Percentiles rank a stretch among this genome's conserved stretches.
Evolutionary conservation across 1,140 invertebrate genomes (phyloP).

Genomic region (Drosophila insularis): DNA sequence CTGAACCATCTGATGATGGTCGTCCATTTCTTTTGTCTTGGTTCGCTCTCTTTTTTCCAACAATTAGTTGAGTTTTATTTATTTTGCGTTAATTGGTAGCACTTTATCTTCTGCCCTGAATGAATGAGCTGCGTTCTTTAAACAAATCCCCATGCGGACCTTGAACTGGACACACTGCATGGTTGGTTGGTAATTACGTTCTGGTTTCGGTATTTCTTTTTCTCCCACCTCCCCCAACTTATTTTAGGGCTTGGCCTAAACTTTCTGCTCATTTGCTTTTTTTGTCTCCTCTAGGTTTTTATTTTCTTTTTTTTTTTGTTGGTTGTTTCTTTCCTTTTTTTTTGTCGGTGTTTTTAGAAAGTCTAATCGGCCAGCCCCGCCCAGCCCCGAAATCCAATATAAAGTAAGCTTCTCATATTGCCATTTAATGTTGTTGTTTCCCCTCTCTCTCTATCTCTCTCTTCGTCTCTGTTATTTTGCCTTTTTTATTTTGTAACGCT

Average conservation of each 20-base stretch:
- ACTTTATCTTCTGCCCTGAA: constrained; percentile 77
- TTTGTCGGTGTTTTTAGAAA: constrained; percentile 9
- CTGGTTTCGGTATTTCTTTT: constrained; percentile 18
- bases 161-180: constrained; percentile 57
- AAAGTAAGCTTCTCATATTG: constrained; percentile 73
- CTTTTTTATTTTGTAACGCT: constrained; percentile 73
- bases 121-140: constrained; percentile 79
- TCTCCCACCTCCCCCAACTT: constrained; percentile 9
- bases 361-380: constrained; percentile 24
- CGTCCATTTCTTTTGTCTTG: constrained; percentile 41
- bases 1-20: constrained; percentile 25
- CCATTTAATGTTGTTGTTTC: constrained; percentile 70
- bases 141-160: constrained; percentile 71
- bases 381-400: constrained; percentile 70
- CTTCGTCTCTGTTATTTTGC: constrained; percentile 39
- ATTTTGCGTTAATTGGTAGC: constrained; percentile 82
- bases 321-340: background rate
- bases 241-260: constrained; percentile 32
- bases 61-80: constrained; percentile 82
- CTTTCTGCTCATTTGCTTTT: constrained; percentile 16
- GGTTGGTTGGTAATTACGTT: constrained; percentile 70
- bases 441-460: background rate
- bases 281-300: background rate
- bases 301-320: background rate
- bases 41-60: constrained; percentile 60